These are phyloP conservation scores for Prorops nasuta DNA, from an alignment of 1,140 invertebrate genomes.

Conservation along the genomic window DNA sequence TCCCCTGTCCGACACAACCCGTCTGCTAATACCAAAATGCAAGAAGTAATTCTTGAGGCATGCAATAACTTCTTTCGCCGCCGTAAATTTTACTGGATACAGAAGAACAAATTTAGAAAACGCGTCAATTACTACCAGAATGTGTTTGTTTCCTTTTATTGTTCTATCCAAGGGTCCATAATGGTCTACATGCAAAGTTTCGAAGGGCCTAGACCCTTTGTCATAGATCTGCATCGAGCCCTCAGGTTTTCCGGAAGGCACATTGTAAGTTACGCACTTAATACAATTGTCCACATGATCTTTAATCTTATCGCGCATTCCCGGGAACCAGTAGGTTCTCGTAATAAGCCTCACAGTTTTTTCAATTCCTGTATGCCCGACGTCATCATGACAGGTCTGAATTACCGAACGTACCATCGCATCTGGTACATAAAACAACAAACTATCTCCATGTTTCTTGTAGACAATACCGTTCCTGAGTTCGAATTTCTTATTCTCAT, in stretches of 20 bases:
- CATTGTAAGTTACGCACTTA: slow-evolving; percentile 21
- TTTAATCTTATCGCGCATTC: not conserved
- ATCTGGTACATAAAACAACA: slow-evolving; percentile 13
- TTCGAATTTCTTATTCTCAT: slow-evolving; percentile 6
- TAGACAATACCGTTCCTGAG: slow-evolving; percentile 14
- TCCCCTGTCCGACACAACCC: not conserved
- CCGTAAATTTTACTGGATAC: not conserved
- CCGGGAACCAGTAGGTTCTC: not conserved
- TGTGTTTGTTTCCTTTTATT: too few relatives aligned
- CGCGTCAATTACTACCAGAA: slow-evolving; percentile 1
- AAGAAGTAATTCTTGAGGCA: slow-evolving; percentile 1
- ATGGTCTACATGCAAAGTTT: slow-evolving; percentile 13
- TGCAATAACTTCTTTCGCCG: not conserved
- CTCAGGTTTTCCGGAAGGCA: slow-evolving; percentile 5
- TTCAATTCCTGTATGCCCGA: not conserved
- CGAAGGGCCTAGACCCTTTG: slow-evolving; percentile 8
- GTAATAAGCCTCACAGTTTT: not conserved
- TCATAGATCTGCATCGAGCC: slow-evolving; percentile 3
- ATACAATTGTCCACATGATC: slow-evolving; percentile 13
- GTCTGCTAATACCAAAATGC: not conserved
- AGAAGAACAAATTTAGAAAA: slow-evolving; percentile 11
- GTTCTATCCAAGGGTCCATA: slow-evolving; percentile 26
- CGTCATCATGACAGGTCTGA: not conserved
- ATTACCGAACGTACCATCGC: slow-evolving; percentile 20
- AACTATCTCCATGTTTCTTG: not conserved